Conservation (phyloP, 2,888 invertebrate genomes). For the Cabera pusaria region DNA sequence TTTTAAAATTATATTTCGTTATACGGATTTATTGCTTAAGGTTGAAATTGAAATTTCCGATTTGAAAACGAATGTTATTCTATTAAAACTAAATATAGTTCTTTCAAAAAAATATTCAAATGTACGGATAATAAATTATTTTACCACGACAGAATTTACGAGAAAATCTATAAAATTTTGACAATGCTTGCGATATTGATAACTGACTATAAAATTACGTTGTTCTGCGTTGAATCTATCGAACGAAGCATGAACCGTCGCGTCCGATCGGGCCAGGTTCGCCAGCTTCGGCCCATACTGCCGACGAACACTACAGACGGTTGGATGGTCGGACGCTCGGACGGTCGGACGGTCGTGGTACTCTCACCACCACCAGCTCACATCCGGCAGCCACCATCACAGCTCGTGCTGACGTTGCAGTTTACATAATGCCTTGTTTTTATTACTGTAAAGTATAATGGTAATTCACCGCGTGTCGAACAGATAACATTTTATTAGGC, state of each 20-base stretch:
- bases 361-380: no score
- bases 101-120: no score
- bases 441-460: conserved; percentile 32
- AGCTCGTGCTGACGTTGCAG: conserved; percentile 21
- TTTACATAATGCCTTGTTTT: conserved; percentile 27
- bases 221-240: conserved; percentile 1
- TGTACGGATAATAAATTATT: background rate
- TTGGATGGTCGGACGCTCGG: no score
- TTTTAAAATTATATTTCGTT: conserved; percentile 43
- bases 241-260: no score
- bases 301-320: no score
- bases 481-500: conserved; percentile 35
- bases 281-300: background rate
- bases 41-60: conserved; percentile 32
- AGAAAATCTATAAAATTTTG: conserved; percentile 2
- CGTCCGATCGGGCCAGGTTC: conserved; percentile 1
- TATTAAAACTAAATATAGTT: no score
- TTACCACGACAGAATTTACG: background rate
- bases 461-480: conserved; percentile 39
- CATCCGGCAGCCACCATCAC: no score
- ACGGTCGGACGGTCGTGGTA: no score
- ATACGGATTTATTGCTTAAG: conserved; percentile 44
- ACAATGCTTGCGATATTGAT: conserved; percentile 8
- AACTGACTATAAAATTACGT: background rate
- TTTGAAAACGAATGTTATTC: no score